Conservation (phyloP, 2,797 vertebrate species). For the Hoplostethus atlanticus region DNA sequence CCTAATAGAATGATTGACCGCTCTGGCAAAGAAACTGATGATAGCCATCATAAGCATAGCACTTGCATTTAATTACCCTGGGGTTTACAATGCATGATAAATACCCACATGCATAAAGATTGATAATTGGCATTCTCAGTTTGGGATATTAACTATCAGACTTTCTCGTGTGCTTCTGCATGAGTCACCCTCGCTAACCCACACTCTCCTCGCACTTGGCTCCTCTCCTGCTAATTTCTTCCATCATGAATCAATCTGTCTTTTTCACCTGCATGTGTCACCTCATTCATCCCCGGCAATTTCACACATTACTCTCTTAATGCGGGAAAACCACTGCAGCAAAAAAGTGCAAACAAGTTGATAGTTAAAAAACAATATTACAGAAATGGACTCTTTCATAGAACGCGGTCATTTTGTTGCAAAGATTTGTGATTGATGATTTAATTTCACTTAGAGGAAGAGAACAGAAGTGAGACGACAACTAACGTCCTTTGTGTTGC, state of each 20-base stretch:
- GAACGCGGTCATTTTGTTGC: conserved; percentile 57
- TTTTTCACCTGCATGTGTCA: conserved; percentile 26
- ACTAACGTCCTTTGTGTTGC: conserved; percentile 77
- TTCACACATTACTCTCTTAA: background rate
- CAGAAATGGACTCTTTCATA: conserved; percentile 37
- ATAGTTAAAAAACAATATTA: conserved; percentile 24
- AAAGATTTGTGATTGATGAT: conserved; percentile 59
- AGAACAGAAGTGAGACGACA: conserved; percentile 70
- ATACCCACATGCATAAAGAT: conserved; percentile 80
- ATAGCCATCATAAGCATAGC: conserved; percentile 79
- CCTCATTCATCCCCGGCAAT: conserved; percentile 3
- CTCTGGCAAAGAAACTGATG: conserved; percentile 77
- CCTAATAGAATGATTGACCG: conserved; percentile 84
- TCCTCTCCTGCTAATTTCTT: conserved; percentile 34
- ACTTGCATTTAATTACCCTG: conserved; percentile 83
- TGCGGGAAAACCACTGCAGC: background rate
- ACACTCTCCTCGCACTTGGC: conserved; percentile 19
- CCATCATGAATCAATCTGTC: conserved; percentile 42
- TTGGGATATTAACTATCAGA: conserved; percentile 69
- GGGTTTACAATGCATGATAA: conserved; percentile 82
- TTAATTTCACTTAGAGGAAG: conserved; percentile 64
- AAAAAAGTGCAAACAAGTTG: conserved; percentile 4
- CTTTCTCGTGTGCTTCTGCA: conserved; percentile 43
- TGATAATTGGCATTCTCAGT: conserved; percentile 80
- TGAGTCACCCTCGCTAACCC: conserved; percentile 37